Evolutionary conservation across 2,888 invertebrate genomes (phyloP).

Genomic region (Poecilus cupreus): DNA sequence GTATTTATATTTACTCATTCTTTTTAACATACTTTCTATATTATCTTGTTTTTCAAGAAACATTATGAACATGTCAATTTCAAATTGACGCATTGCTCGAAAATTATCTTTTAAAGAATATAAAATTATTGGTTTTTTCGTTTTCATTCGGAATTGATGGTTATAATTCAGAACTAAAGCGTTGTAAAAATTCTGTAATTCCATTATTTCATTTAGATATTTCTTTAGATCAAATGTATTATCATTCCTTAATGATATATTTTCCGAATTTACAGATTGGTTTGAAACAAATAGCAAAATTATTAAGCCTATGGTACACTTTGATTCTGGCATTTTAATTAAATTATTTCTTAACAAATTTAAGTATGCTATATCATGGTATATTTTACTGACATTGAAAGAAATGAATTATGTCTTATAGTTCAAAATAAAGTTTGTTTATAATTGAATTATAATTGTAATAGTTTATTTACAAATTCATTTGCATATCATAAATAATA

Average conservation of each 20-base stretch:
- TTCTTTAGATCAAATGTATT: not conserved
- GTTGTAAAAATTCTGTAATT: not conserved
- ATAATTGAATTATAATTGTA: not conserved
- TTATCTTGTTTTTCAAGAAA: not conserved
- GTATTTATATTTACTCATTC: not conserved
- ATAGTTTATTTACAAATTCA: constrained; percentile 2
- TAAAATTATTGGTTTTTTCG: not conserved
- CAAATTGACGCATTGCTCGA: not conserved
- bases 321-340: not conserved
- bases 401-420: not conserved
- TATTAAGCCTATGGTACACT: not conserved
- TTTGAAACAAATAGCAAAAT: not conserved
- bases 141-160: not conserved
- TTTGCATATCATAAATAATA: constrained; percentile 3
- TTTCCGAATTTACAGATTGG: not conserved
- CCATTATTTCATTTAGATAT: not conserved
- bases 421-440: not conserved
- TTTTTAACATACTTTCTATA: not conserved
- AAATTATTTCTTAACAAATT: not conserved
- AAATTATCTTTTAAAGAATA: not conserved
- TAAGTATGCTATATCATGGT: too few species aligned
- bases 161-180: not conserved
- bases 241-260: not conserved
- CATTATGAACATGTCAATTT: constrained; percentile 26
- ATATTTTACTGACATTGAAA: too few species aligned